Evolutionary conservation across 2,888 invertebrate genomes (phyloP).

Genomic region (Melanargia galathea): DNA sequence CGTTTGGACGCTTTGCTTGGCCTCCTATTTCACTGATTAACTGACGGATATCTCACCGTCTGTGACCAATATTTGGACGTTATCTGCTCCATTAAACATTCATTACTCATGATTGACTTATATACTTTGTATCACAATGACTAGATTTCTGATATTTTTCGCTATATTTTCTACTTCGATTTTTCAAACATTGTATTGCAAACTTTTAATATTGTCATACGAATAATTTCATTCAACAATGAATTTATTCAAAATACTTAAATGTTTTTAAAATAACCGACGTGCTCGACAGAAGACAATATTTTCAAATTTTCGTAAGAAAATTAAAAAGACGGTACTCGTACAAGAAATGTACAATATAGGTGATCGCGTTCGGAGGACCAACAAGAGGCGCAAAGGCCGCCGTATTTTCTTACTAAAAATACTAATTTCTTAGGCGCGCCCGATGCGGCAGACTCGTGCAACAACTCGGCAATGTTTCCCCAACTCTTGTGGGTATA

Average conservation of each 20-base stretch:
- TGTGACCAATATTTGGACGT: too few relatives aligned
- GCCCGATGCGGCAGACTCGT: neutral
- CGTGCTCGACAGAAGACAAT: constrained; percentile 37
- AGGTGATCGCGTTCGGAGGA: neutral
- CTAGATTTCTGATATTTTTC: constrained; percentile 9
- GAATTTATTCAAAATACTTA: constrained; percentile 10
- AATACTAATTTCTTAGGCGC: neutral
- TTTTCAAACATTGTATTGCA: constrained; percentile 4
- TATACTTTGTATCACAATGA: neutral
- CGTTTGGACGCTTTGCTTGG: too few relatives aligned
- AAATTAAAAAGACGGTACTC: constrained; percentile 6
- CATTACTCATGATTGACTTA: too few relatives aligned
- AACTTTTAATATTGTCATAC: constrained; percentile 5
- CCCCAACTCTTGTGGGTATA: too few relatives aligned
- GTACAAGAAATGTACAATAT: constrained; percentile 27
- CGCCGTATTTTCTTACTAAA: neutral
- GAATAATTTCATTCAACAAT: neutral
- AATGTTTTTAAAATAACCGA: constrained; percentile 13
- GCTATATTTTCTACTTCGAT: neutral
- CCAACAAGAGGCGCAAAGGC: neutral
- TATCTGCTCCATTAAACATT: too few relatives aligned
- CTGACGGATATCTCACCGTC: too few relatives aligned
- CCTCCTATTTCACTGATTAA: too few relatives aligned
- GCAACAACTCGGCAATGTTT: too few relatives aligned
- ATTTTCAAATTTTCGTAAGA: constrained; percentile 29